Percentiles rank a stretch among this genome's conserved stretches.
Conservation (phyloP, 2,797 vertebrate genomes). For the Crenichthys baileyi region DNA sequence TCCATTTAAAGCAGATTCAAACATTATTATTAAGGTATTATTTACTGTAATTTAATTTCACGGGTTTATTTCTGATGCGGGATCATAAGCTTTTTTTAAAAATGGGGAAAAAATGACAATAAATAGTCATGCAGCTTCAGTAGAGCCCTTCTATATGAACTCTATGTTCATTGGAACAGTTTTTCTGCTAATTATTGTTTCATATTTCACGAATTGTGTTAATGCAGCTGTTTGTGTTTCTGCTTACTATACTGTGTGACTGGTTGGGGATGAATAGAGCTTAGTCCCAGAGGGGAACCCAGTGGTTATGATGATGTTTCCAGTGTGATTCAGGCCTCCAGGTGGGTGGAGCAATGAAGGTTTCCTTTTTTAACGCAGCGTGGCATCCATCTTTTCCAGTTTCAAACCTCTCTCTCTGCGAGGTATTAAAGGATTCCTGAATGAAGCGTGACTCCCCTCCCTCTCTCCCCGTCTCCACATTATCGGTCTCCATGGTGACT, state of each 20-base stretch:
- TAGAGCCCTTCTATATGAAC: no score
- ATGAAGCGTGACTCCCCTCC: slow-evolving; percentile 61
- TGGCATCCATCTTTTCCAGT: slow-evolving; percentile 16
- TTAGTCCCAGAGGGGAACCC: slow-evolving; percentile 2
- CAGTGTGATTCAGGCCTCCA: neutral
- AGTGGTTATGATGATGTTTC: neutral
- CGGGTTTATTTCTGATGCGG: no score
- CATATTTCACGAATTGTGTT: no score
- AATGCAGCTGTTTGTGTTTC: neutral
- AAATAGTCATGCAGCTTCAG: neutral
- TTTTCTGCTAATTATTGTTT: neutral
- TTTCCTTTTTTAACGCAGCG: neutral
- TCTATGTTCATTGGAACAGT: neutral
- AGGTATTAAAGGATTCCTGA: slow-evolving; percentile 50
- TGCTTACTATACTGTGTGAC: neutral
- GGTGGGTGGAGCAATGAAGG: slow-evolving; percentile 4
- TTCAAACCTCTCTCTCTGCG: slow-evolving; percentile 7
- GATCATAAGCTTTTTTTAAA: neutral
- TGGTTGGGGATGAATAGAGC: neutral
- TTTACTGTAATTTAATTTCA: neutral
- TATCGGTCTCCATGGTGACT: slow-evolving; percentile 50
- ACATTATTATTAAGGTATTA: neutral
- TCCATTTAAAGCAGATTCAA: no score
- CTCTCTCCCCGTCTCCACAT: slow-evolving; percentile 34
- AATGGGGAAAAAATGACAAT: neutral